Evolutionary conservation across 2,797 vertebrate genomes (phyloP).

Genomic region (Myiothlypis chrysogaster): DNA sequence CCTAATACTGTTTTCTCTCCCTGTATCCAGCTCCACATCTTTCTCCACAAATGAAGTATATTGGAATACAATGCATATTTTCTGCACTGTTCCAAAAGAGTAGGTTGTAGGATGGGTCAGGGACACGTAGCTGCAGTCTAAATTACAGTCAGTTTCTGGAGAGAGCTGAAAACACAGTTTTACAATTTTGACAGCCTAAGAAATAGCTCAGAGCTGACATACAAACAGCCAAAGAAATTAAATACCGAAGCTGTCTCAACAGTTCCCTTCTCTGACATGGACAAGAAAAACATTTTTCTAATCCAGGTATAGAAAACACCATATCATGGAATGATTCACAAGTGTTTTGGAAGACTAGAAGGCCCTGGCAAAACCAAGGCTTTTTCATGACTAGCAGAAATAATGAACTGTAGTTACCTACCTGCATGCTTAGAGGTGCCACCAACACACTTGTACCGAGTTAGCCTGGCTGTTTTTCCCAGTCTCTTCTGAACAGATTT

Average conservation of each 20-base stretch:
- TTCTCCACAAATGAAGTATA: neutral
- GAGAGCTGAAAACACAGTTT: neutral
- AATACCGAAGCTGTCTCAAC: slow-evolving; percentile 3
- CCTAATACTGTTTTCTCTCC: neutral
- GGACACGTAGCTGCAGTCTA: neutral
- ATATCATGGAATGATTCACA: neutral
- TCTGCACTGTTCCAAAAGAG: neutral
- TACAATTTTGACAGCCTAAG: neutral
- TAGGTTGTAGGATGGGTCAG: neutral
- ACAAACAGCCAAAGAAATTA: neutral
- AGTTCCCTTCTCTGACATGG: neutral
- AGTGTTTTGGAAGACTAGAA: neutral
- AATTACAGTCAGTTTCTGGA: neutral
- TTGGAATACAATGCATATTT: neutral
- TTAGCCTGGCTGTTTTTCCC: neutral
- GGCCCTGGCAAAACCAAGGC: neutral
- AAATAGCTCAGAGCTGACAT: neutral
- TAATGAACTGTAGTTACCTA: neutral
- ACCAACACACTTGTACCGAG: neutral
- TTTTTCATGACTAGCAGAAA: neutral
- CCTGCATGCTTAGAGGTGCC: neutral
- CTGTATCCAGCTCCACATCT: neutral
- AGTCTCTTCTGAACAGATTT: neutral
- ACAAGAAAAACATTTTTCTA: neutral
- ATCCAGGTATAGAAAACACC: neutral